Evolutionary conservation across 1,140 invertebrate species (phyloP), one percentile per base, ranked within the genome.

Genomic region (Scaptodrosophila lebanonensis): DNA sequence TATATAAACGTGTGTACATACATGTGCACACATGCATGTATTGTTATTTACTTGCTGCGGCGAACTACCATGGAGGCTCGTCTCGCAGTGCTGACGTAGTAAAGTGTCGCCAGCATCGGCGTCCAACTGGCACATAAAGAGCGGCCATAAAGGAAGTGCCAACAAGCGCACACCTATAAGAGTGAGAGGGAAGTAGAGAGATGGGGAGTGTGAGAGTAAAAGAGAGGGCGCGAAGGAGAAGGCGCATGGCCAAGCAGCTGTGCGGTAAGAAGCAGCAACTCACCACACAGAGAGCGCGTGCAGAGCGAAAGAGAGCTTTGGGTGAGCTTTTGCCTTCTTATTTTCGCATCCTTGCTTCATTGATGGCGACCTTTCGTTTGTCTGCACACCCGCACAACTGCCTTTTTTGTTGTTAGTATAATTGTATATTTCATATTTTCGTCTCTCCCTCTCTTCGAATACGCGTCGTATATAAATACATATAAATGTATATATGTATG

Each of bases 21-120:
- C 33, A 20, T 36, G 48, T 39, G 11, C 36, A n/a, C n/a, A 27
- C 20, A 38, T 11, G 13, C 22, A 12, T 48, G 33, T 53, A 32
- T 42, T 50, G 43, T 54, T 68, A 82, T 79, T 79, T 82, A 82
- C 73, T 79, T 79, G n/a, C n/a, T n/a, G n/a, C n/a, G n/a, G n/a
- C n/a, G n/a, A n/a, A n/a, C n/a, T 25, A 8, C 3, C 22, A 25
- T 25, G 73, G 73, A 79, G 73, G 73, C 73, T 79, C 73, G 73
- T 79, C 73, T 63, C 65, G 54, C 42, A 39, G 25, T 77, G 68
- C 73, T 79, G 73, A 79, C 73, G 73, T 79, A 73, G 73, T 82
- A 82, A 72, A 70, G 32, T 70, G 59, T 60, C 66, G 65, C 49
- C 50, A 66, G 33, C 61, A 42, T 50, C 65, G 48, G 30, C 42